phyloP scores from a whole-genome alignment of 1,140 invertebrate species.

The Brachystomella parvula region DNA sequence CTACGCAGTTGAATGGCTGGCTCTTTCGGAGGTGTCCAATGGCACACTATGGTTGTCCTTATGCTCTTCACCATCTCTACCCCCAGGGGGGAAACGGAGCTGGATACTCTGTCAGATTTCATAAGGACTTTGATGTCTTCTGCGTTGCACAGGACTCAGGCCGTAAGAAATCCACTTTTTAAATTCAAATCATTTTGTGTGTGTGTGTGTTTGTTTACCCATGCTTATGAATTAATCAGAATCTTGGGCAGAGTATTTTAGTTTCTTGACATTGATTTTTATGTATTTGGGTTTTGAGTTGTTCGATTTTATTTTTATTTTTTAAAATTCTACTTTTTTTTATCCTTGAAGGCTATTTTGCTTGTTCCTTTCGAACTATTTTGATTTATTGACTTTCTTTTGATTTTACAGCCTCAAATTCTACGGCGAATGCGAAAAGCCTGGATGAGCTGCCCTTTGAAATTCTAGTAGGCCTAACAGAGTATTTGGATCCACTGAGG shows the following conservation, averaged over 20 bases:
- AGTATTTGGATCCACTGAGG: conserved; percentile 33
- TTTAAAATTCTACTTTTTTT: too few relatives aligned
- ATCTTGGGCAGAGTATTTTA: too few relatives aligned
- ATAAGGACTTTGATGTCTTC: conserved; percentile 23
- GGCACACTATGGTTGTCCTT: conserved; percentile 27
- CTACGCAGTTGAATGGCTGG: conserved; percentile 33
- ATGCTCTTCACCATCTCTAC: conserved; percentile 24
- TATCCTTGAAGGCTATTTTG: too few relatives aligned
- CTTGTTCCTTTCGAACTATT: too few relatives aligned
- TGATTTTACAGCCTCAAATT: too few relatives aligned
- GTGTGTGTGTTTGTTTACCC: neutral
- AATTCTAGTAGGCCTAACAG: conserved; percentile 29
- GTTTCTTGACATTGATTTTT: too few relatives aligned
- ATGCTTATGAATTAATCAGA: neutral
- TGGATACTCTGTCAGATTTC: conserved; percentile 25
- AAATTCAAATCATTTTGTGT: too few relatives aligned
- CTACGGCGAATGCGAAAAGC: too few relatives aligned
- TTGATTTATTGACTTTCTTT: too few relatives aligned
- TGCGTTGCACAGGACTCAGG: conserved; percentile 24
- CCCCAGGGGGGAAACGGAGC: conserved; percentile 2
- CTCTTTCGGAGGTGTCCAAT: conserved; percentile 31
- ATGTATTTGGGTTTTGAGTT: too few relatives aligned
- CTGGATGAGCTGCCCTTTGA: conserved; percentile 32
- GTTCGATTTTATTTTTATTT: too few relatives aligned
- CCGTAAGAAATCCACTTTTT: too few relatives aligned